Evolutionary conservation across 2,888 invertebrate species (phyloP).

Genomic region (Patella ulyssiponensis): DNA sequence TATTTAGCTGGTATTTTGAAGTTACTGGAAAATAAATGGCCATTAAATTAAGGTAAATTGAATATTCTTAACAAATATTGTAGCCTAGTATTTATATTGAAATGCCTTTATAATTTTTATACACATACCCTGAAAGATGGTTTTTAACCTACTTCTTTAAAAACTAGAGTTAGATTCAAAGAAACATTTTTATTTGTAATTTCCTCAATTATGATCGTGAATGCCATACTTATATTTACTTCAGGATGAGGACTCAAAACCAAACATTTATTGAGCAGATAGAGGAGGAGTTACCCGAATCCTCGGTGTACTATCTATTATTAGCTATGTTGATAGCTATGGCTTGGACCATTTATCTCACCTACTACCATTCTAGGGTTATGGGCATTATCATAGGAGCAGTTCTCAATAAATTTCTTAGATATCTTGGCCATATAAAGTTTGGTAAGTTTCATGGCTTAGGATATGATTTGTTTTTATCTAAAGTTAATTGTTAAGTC

Average conservation of each 20-base stretch:
- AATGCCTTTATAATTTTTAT: too few species aligned
- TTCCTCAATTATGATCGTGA: background rate
- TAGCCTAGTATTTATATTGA: too few species aligned
- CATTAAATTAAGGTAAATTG: too few species aligned
- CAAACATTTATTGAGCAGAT: slow-evolving; percentile 29
- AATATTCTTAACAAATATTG: too few species aligned
- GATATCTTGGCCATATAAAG: slow-evolving; percentile 85
- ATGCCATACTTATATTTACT: background rate
- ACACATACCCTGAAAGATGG: too few species aligned
- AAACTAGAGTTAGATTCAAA: background rate
- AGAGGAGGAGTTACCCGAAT: slow-evolving; percentile 50
- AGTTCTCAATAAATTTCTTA: slow-evolving; percentile 87
- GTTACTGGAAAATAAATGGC: too few species aligned
- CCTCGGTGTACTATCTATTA: slow-evolving; percentile 62
- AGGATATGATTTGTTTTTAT: too few species aligned
- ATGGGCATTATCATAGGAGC: slow-evolving; percentile 91
- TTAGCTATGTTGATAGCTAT: slow-evolving; percentile 76
- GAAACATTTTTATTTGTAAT: background rate
- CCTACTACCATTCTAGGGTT: slow-evolving; percentile 94
- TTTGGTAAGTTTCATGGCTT: slow-evolving; percentile 74
- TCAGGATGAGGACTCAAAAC: slow-evolving; percentile 5
- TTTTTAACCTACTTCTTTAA: too few species aligned
- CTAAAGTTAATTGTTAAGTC: too few species aligned
- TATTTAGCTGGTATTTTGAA: too few species aligned
- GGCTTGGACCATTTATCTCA: slow-evolving; percentile 93